These are phyloP conservation scores for Bombus impatiens DNA, from an alignment of 1,140 invertebrate genomes.

Conservation along the genomic window DNA sequence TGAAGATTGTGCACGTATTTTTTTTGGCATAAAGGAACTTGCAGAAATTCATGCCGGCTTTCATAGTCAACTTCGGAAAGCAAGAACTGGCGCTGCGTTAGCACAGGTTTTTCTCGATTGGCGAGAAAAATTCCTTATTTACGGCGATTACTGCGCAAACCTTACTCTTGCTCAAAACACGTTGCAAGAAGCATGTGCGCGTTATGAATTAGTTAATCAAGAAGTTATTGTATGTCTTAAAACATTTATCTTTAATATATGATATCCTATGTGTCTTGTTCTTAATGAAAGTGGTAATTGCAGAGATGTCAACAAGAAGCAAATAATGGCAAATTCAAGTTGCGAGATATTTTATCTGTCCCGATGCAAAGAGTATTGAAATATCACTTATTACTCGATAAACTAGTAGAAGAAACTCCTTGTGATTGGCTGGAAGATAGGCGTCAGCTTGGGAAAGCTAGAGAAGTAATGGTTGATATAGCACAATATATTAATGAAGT, in stretches of 20 bases:
- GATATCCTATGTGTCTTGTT: constrained; percentile 14
- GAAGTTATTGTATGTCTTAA: constrained; percentile 83
- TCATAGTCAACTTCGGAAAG: constrained; percentile 89
- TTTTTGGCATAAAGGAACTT: constrained; percentile 95
- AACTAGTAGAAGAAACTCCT: constrained; percentile 95
- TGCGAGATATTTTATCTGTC: constrained; percentile 96
- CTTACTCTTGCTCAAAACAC: constrained; percentile 90
- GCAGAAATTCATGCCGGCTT: constrained; percentile 93
- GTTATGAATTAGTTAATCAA: constrained; percentile 84
- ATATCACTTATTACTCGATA: constrained; percentile 96
- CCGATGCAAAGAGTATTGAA: constrained; percentile 99
- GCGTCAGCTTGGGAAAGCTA: constrained; percentile 91
- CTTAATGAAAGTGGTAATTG: constrained; percentile 67
- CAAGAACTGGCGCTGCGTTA: constrained; percentile 82
- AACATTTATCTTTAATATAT: constrained; percentile 1
- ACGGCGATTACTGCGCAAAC: constrained; percentile 98
- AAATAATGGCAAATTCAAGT: constrained; percentile 96
- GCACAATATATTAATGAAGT: constrained; percentile 99
- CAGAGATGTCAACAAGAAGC: constrained; percentile 96
- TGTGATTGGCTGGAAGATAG: constrained; percentile 92
- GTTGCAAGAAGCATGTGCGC: constrained; percentile 89
- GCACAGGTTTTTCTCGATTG: constrained; percentile 92
- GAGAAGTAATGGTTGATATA: constrained; percentile 98
- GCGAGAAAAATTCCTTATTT: constrained; percentile 95
- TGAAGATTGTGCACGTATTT: constrained; percentile 91